Conservation (phyloP, 2,888 invertebrate genomes). For the Noctua janthina region DNA sequence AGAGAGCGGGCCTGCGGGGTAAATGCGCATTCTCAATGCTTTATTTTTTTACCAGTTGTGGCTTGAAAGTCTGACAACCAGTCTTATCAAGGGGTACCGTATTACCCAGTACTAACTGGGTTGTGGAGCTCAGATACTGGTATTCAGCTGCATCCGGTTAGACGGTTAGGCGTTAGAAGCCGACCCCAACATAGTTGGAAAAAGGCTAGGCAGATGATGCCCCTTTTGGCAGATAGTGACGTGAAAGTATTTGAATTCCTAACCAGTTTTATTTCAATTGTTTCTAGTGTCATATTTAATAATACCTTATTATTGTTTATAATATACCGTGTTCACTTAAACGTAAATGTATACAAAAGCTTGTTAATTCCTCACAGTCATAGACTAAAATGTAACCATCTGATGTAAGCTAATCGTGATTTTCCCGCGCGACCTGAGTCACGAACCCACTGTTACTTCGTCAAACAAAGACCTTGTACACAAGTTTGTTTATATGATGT, state of each 20-base stretch:
- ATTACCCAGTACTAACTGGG: no score
- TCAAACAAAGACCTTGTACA: slow-evolving; percentile 53
- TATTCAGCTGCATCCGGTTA: no score
- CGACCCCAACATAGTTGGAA: no score
- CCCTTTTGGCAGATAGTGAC: not conserved
- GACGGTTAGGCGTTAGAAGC: no score
- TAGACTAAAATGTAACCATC: slow-evolving; percentile 37
- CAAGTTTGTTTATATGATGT: slow-evolving; percentile 41
- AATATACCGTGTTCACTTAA: not conserved
- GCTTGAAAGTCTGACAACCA: no score
- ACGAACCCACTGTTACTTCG: slow-evolving; percentile 51
- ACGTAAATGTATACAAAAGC: slow-evolving; percentile 23
- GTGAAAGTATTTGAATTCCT: not conserved
- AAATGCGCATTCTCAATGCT: no score
- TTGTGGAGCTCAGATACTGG: no score
- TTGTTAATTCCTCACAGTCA: slow-evolving; percentile 13
- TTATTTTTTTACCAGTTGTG: no score
- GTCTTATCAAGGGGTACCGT: no score
- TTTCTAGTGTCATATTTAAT: not conserved
- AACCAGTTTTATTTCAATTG: not conserved
- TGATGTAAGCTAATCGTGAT: slow-evolving; percentile 50
- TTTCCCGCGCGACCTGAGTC: slow-evolving; percentile 44
- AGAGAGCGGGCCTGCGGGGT: not conserved
- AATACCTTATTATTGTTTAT: not conserved
- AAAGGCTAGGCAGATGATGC: no score